phyloP scores from a whole-genome alignment of 2,888 invertebrate species.

The Drosophila nigricruria region DNA sequence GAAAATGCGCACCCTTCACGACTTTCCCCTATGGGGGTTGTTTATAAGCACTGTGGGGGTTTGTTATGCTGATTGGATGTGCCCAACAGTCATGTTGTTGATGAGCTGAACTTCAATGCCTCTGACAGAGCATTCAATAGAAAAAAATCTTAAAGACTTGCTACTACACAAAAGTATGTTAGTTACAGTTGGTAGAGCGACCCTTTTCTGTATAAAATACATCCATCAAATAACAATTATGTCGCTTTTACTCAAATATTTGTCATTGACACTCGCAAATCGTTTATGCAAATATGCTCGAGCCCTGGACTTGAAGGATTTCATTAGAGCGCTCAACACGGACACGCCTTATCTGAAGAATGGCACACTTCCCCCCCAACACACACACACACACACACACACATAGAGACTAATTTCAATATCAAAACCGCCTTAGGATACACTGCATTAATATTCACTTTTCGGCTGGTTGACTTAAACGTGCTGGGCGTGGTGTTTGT shows the following conservation, averaged over 20 bases:
- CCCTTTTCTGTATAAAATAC: constrained; percentile 2
- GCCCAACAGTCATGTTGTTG: constrained; percentile 27
- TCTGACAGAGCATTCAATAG: constrained; percentile 11
- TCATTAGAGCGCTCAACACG: constrained; percentile 45
- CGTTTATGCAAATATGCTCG: constrained; percentile 70
- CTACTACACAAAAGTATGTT: neutral
- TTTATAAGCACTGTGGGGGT: constrained; percentile 7
- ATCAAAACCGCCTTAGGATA: constrained; percentile 57
- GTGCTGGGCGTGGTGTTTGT: constrained; percentile 56
- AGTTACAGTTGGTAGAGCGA: constrained; percentile 9
- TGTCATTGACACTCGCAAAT: constrained; percentile 54
- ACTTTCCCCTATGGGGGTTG: constrained; percentile 3
- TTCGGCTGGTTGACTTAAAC: constrained; percentile 29
- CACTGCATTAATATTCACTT: constrained; percentile 70
- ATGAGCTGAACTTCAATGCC: constrained; percentile 36
- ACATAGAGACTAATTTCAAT: constrained; percentile 68
- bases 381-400: constrained; percentile 5
- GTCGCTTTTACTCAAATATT: constrained; percentile 58
- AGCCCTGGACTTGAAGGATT: constrained; percentile 33
- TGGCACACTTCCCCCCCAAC: neutral
- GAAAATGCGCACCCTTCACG: constrained; percentile 51
- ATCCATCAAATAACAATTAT: constrained; percentile 59
- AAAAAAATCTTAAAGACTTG: constrained; percentile 10
- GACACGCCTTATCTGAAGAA: constrained; percentile 56
- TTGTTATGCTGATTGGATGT: constrained; percentile 61